phyloP scores from a whole-genome alignment of 1,140 invertebrate species.

The Ephestia elutella region DNA sequence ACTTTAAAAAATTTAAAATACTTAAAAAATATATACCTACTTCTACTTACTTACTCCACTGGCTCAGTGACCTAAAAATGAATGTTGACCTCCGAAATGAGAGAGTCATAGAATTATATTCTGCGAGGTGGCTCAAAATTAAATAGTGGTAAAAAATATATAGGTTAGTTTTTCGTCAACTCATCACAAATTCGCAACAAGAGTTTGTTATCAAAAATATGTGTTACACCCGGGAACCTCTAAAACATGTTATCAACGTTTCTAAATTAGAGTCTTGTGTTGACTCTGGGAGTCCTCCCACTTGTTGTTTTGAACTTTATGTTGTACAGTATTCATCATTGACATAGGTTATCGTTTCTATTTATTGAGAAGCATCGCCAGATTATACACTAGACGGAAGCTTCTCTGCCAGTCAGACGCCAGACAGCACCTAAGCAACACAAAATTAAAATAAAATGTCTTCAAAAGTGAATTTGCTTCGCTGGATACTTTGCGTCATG shows the following conservation, averaged over 20 bases:
- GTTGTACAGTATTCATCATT: slow-evolving; percentile 52
- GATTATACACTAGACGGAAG: slow-evolving; percentile 54
- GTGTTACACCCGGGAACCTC: slow-evolving; percentile 31
- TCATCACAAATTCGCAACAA: not conserved
- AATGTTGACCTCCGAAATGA: too few species aligned
- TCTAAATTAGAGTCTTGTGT: slow-evolving; percentile 55
- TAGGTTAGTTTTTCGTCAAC: not conserved
- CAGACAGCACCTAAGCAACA: slow-evolving; percentile 23
- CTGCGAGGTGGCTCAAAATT: too few species aligned
- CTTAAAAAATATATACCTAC: too few species aligned
- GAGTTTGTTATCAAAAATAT: not conserved
- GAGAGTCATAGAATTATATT: too few species aligned
- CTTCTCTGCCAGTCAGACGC: slow-evolving; percentile 23
- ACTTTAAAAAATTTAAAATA: too few species aligned
- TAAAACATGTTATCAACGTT: slow-evolving; percentile 60
- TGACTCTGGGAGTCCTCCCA: slow-evolving; percentile 41
- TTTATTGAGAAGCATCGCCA: slow-evolving; percentile 56
- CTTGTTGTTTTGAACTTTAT: slow-evolving; percentile 70
- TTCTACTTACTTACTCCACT: too few species aligned
- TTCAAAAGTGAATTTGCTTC: slow-evolving; percentile 27
- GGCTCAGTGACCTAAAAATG: too few species aligned
- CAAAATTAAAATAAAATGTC: slow-evolving; percentile 39
- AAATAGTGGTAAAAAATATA: too few species aligned
- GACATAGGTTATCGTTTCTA: slow-evolving; percentile 66
- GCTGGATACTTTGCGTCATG: slow-evolving; percentile 36